Percentiles rank a stretch among this genome's conserved stretches.
Conservation (phyloP, 2,797 vertebrate species). For the Galago senegalensis region DNA sequence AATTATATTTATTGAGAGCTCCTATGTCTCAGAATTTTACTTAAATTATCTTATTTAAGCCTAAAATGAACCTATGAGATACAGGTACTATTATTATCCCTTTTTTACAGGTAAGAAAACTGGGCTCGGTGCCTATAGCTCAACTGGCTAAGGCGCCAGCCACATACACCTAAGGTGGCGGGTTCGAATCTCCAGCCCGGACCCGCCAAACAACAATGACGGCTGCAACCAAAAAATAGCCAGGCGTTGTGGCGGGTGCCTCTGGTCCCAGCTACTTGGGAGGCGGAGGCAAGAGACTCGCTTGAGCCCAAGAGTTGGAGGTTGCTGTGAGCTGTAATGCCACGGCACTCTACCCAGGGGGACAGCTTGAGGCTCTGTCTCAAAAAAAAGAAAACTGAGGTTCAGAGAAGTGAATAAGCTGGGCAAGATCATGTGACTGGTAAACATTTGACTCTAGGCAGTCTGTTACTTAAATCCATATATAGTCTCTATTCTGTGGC, state of each 20-base stretch:
- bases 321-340: no score
- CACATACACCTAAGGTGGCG: no score
- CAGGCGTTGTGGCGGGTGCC: no score
- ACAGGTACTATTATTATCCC: background rate
- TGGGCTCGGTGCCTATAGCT: background rate
- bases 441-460: background rate
- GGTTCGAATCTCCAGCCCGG: no score
- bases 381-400: background rate
- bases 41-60: constrained; percentile 29
- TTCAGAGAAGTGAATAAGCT: constrained; percentile 11
- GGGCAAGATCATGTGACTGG: background rate
- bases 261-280: no score
- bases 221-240: no score
- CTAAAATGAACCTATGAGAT: constrained; percentile 38
- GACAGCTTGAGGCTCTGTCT: no score
- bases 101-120: constrained; percentile 33
- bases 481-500: background rate
- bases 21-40: constrained; percentile 40
- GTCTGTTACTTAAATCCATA: background rate
- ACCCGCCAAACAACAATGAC: no score
- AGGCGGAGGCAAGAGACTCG: no score
- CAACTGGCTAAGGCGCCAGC: no score
- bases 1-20: background rate
- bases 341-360: no score
- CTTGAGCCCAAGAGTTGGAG: no score